Evolutionary conservation across 2,888 invertebrate genomes (phyloP).

Genomic region (Meandrusa payeni): DNA sequence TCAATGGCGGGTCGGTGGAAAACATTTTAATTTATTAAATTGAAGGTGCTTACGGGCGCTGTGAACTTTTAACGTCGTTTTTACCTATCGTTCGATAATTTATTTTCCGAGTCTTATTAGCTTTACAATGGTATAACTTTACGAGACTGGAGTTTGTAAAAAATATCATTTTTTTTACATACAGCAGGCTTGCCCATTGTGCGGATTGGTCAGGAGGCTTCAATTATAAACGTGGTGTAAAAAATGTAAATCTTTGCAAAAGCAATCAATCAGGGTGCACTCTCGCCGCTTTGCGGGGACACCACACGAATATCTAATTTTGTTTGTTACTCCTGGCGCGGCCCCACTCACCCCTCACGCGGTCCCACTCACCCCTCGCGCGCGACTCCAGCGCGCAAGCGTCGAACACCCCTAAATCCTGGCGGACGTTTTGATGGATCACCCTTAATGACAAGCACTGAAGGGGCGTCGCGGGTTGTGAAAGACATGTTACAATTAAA

Average conservation of each 20-base stretch:
- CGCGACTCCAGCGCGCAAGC: conserved; percentile 55
- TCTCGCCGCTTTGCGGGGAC: conserved; percentile 69
- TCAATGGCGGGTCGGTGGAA: background rate
- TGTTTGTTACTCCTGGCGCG: conserved; percentile 58
- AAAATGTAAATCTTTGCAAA: conserved; percentile 49
- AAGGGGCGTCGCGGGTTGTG: conserved; percentile 59
- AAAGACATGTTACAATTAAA: conserved; percentile 21
- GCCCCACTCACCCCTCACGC: conserved; percentile 35
- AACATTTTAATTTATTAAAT: conserved; percentile 22
- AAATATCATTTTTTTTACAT: background rate
- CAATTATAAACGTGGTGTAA: conserved; percentile 1
- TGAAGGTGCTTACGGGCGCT: conserved; percentile 14
- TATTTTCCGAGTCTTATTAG: conserved; percentile 11
- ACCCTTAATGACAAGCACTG: conserved; percentile 79
- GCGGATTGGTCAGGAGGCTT: background rate
- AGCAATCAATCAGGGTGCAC: conserved; percentile 74
- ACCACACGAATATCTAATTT: conserved; percentile 79
- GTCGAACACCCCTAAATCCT: conserved; percentile 76
- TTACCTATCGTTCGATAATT: conserved; percentile 21
- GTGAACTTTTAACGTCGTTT: conserved; percentile 21
- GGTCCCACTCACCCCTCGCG: conserved; percentile 33
- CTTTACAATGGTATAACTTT: background rate
- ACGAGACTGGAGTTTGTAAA: background rate
- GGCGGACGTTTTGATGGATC: conserved; percentile 80
- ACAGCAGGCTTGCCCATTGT: no score